These are phyloP conservation scores for Conomelus anceps DNA, from an alignment of 2,888 invertebrate genomes.

Conservation along the genomic window DNA sequence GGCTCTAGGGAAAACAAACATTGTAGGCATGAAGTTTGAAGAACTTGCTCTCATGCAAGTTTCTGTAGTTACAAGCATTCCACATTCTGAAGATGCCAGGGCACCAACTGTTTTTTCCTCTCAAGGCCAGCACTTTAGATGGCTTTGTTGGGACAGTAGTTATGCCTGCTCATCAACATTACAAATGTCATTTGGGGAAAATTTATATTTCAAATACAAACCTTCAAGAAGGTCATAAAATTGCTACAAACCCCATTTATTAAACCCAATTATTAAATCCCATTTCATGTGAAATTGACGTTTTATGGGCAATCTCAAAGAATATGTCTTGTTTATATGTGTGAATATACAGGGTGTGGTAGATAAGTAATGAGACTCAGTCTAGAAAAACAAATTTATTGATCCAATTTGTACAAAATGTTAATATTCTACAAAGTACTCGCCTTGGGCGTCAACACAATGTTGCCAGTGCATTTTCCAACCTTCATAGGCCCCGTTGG, in stretches of 20 bases:
- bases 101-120: too few species aligned
- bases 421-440: too few species aligned
- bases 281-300: not conserved
- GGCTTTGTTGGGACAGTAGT: slow-evolving; percentile 1
- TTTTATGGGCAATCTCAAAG: not conserved
- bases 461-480: too few species aligned
- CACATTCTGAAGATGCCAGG: too few species aligned
- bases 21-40: slow-evolving; percentile 15
- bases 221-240: not conserved
- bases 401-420: too few species aligned
- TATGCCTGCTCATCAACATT: slow-evolving; percentile 4
- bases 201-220: slow-evolving; percentile 8
- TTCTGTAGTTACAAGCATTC: slow-evolving; percentile 35
- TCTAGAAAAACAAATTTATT: too few species aligned
- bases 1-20: slow-evolving; percentile 28
- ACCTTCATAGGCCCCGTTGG: too few species aligned
- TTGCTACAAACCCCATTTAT: not conserved
- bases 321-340: too few species aligned
- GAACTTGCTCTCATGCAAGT: slow-evolving; percentile 33
- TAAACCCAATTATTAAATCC: slow-evolving; percentile 9
- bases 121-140: too few species aligned
- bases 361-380: too few species aligned
- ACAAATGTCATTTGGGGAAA: not conserved
- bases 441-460: too few species aligned
- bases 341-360: too few species aligned